Percentiles rank a stretch among this genome's conserved stretches.
phyloP scores from a whole-genome alignment of 2,888 invertebrate genomes.

The Biston stratarius region DNA sequence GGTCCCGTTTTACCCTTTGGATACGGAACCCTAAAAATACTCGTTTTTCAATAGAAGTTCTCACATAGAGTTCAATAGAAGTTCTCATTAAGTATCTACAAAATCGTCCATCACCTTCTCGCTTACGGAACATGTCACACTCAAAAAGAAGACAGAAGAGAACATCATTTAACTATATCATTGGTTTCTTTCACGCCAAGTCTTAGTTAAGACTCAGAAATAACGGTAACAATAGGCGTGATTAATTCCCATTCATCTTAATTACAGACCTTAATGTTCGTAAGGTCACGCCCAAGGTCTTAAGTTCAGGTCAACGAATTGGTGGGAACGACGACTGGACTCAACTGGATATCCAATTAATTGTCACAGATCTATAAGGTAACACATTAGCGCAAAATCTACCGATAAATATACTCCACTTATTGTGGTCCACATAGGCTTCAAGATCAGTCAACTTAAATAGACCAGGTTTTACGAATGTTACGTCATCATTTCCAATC shows the following conservation, averaged over 20 bases:
- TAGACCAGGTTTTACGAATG: too few species aligned
- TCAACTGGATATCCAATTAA: not conserved
- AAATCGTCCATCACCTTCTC: too few species aligned
- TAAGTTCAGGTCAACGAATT: constrained; percentile 19
- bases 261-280: constrained; percentile 33
- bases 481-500: too few species aligned
- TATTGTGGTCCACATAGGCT: too few species aligned
- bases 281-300: constrained; percentile 31
- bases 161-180: not conserved
- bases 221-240: constrained; percentile 28
- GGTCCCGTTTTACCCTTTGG: too few species aligned
- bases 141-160: not conserved
- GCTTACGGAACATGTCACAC: not conserved
- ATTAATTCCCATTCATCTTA: constrained; percentile 34
- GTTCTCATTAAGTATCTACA: too few species aligned
- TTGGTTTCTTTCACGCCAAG: not conserved
- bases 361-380: not conserved
- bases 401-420: not conserved
- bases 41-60: too few species aligned
- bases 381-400: not conserved
- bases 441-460: too few species aligned
- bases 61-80: too few species aligned
- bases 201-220: constrained; percentile 4
- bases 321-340: constrained; percentile 1
- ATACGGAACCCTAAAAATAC: too few species aligned